A percentile compares a stretch with the other conserved stretches of the same genome.
These are phyloP conservation scores for Microvelia longipes DNA, from an alignment of 1,140 invertebrate species.

Conservation along the genomic window DNA sequence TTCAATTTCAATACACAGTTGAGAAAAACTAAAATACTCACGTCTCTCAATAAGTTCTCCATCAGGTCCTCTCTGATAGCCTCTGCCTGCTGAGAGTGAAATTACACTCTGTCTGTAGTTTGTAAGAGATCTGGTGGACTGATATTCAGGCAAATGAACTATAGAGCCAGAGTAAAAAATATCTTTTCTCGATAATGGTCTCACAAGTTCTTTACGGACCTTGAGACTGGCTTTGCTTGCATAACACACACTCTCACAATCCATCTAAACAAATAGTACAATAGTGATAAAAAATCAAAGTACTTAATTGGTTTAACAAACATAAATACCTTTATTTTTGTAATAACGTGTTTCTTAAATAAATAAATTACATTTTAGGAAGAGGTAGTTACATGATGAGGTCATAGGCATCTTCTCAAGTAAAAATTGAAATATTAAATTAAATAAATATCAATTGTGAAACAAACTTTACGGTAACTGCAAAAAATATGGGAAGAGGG, in stretches of 20 bases:
- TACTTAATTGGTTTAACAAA: too few relatives aligned
- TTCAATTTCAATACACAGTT: too few relatives aligned
- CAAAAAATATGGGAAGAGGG: too few relatives aligned
- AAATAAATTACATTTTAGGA: too few relatives aligned
- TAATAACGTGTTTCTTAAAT: not conserved
- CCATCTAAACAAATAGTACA: conserved; percentile 16
- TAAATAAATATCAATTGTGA: too few relatives aligned
- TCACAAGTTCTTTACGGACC: conserved; percentile 47
- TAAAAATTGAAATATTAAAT: too few relatives aligned
- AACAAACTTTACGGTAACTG: too few relatives aligned
- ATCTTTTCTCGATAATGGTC: conserved; percentile 88
- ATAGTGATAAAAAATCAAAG: not conserved
- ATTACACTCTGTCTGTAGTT: conserved; percentile 72
- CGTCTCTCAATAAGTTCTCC: conserved; percentile 46
- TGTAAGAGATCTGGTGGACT: conserved; percentile 79
- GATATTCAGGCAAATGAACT: conserved; percentile 76
- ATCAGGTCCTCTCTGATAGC: conserved; percentile 44
- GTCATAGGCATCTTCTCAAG: too few relatives aligned
- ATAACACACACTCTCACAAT: conserved; percentile 16
- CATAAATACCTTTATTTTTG: too few relatives aligned
- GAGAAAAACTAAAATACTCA: too few relatives aligned
- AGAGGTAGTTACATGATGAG: too few relatives aligned
- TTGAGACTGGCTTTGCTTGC: conserved; percentile 32
- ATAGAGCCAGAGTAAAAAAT: conserved; percentile 96
- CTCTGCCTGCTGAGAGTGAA: conserved; percentile 44